Evolutionary conservation across 2,888 invertebrate species (phyloP).

Genomic region (Drosophila acutilabella): DNA sequence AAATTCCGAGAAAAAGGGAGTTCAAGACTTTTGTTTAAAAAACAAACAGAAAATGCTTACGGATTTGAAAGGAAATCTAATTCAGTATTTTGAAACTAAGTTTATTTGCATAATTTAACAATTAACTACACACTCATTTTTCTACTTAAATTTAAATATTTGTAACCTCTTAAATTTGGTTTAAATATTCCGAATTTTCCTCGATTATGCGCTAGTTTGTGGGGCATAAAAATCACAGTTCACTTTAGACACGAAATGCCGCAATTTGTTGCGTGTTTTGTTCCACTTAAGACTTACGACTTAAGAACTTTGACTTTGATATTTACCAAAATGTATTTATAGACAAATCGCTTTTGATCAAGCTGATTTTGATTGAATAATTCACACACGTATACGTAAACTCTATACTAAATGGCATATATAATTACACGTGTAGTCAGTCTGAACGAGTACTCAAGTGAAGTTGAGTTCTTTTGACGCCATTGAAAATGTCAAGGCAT

Average conservation of each 20-base stretch:
- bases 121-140: too few relatives aligned
- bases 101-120: neutral
- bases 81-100: neutral
- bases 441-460: conserved; percentile 4
- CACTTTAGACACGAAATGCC: conserved; percentile 11
- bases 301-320: conserved; percentile 13
- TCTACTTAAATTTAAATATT: too few relatives aligned
- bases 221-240: conserved; percentile 16
- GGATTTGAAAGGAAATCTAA: neutral
- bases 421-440: conserved; percentile 10
- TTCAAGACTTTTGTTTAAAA: neutral
- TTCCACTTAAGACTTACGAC: conserved; percentile 1
- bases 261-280: conserved; percentile 15
- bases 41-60: neutral
- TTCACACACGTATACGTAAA: neutral
- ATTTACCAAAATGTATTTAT: conserved; percentile 32
- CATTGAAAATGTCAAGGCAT: conserved; percentile 7
- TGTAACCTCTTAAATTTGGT: conserved; percentile 17
- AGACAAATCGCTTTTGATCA: conserved; percentile 19
- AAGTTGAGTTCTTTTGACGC: neutral
- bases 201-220: conserved; percentile 7
- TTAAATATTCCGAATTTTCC: neutral
- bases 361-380: conserved; percentile 24
- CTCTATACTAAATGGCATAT: conserved; percentile 1
- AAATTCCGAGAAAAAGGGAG: neutral